Percentiles rank a stretch among this genome's conserved stretches.
phyloP scores from a whole-genome alignment of 92 coral and sea anemone species.

The Heliopora coerulea region DNA sequence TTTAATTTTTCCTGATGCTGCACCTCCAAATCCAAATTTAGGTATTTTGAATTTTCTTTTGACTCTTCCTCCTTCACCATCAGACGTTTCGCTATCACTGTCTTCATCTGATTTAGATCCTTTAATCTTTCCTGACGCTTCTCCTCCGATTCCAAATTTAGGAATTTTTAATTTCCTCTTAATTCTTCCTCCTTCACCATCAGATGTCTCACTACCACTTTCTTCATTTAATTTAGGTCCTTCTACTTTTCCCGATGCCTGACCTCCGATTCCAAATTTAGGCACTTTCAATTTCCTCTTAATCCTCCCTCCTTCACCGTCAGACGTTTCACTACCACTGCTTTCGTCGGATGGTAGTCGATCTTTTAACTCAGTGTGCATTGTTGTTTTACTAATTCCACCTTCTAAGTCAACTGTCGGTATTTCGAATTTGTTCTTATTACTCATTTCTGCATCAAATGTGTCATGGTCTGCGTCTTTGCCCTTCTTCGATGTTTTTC shows the following conservation, averaged over 20 bases:
- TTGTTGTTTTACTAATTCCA: background rate
- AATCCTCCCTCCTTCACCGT: conserved; percentile 35
- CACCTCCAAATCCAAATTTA: background rate
- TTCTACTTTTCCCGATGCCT: background rate
- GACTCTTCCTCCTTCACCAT: conserved; percentile 14
- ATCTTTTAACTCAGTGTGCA: background rate
- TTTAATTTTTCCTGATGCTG: background rate
- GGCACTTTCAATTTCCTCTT: conserved; percentile 24
- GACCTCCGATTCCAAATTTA: conserved; percentile 7
- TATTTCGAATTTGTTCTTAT: conserved; percentile 20
- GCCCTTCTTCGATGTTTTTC: background rate
- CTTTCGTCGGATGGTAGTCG: background rate
- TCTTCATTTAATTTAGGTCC: conserved; percentile 24
- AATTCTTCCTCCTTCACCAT: conserved; percentile 26
- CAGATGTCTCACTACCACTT: conserved; percentile 28
- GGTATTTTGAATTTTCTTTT: conserved; percentile 19
- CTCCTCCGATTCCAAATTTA: conserved; percentile 1
- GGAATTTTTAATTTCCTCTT: conserved; percentile 1
- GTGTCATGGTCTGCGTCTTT: conserved; percentile 5
- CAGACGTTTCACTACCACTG: conserved; percentile 35
- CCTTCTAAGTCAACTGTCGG: conserved; percentile 5
- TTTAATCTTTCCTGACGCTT: background rate
- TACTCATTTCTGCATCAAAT: background rate
- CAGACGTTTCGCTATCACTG: conserved; percentile 5
- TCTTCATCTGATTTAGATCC: conserved; percentile 3